These are phyloP conservation scores for Lagocephalus sceleratus DNA, from an alignment of 2,797 vertebrate genomes.

Conservation along the genomic window DNA sequence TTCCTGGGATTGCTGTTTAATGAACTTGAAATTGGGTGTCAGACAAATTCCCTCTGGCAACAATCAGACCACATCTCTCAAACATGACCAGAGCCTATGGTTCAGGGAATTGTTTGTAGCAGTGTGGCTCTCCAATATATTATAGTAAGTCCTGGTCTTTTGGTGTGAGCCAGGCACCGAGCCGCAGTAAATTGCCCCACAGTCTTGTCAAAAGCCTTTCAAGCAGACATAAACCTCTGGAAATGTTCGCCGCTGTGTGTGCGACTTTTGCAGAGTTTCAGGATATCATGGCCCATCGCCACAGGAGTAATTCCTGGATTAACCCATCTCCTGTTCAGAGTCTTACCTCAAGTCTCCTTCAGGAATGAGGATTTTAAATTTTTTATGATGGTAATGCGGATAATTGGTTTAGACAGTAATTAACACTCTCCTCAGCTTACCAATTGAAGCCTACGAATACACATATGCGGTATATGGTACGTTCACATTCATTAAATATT, in stretches of 20 bases:
- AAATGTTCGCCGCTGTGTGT: conserved; percentile 6
- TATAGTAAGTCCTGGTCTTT: conserved; percentile 48
- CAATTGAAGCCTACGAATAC: conserved; percentile 45
- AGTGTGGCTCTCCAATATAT: conserved; percentile 49
- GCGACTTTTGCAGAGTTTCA: conserved; percentile 9
- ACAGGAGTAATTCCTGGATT: conserved; percentile 43
- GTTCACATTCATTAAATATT: conserved; percentile 28
- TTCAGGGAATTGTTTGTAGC: conserved; percentile 32
- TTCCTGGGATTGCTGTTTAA: conserved; percentile 57
- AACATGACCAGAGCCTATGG: conserved; percentile 50
- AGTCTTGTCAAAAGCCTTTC: conserved; percentile 31
- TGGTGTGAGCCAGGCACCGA: conserved; percentile 27
- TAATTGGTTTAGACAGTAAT: conserved; percentile 62
- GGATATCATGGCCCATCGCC: conserved; percentile 4
- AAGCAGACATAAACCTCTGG: conserved; percentile 14
- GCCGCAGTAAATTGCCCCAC: conserved; percentile 28
- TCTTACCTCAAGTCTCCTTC: conserved; percentile 26
- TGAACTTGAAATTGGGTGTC: conserved; percentile 72
- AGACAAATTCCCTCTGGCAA: conserved; percentile 61
- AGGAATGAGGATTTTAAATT: conserved; percentile 49
- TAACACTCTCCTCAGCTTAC: conserved; percentile 41
- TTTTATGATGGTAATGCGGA: conserved; percentile 46
- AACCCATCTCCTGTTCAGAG: conserved; percentile 27
- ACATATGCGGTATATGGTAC: conserved; percentile 16
- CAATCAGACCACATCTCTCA: conserved; percentile 49